Evolutionary conservation across 2,888 invertebrate genomes (phyloP), one percentile per base, ranked within the genome.

Genomic region (Drosophila siamana): DNA sequence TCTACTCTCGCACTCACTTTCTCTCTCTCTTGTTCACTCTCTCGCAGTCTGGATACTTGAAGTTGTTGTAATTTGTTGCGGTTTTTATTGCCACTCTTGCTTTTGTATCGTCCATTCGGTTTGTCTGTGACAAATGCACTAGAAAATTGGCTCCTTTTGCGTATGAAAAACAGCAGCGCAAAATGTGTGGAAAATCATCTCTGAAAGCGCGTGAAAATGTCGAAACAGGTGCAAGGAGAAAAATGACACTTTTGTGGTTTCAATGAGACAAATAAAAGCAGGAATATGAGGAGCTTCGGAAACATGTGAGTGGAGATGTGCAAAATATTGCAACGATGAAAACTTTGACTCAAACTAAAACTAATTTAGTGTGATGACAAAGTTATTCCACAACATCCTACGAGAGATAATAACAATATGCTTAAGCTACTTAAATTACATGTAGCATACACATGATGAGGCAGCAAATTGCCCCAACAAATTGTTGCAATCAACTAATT

Each of bases 71-170:
- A 47, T 72, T 77, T 67, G 65, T 44, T 65, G 68, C 47, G 65
- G 68, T 65, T 73, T 73, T 73, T 74, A 71, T 77, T 74, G 54
- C 41, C 28, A 13, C 41, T 19, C 16, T 19, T 19, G 74, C 64
- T 52, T 68, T 65, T 62, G 57, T 38, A 50, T 52, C 65, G 72
- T 72, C 48, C 65, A 67, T 51, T 73, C 70, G 66, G 66, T 69
- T 69, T 67, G 63, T 60, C 55, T 60, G 55, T 70, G 78, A 74
- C 69, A 80, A 84, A 84, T 84, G 78, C 84, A 83, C 66, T 74
- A 78, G 80, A 83, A 88, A 85, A 86, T 88, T 78, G 78, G 74
- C 78, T 52, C 9, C 61, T 68, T 59, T 76, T 65, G 36, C 60
- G 30, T 66, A 61, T 30, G 28, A 52, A 9, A 50, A 41, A 13